Evolutionary conservation across 2,888 invertebrate species (phyloP).

Genomic region (Bruchidius siliquastri): DNA sequence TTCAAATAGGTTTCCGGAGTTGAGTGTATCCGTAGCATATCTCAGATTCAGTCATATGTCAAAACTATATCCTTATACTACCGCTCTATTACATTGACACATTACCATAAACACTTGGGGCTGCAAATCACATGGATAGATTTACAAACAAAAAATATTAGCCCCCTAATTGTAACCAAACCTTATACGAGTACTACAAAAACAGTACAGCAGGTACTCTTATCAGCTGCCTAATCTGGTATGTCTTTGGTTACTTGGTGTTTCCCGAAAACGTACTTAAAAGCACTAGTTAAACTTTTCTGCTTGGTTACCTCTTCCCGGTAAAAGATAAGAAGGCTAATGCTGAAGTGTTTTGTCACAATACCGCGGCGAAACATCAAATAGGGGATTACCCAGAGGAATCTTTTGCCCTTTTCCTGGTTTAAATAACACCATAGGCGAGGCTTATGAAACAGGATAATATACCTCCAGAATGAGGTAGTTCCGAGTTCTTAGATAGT

Average conservation of each 20-base stretch:
- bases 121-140: neutral
- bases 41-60: too few species aligned
- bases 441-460: neutral
- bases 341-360: slow-evolving; percentile 19
- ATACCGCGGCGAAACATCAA: slow-evolving; percentile 18
- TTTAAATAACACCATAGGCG: neutral
- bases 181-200: neutral
- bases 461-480: neutral
- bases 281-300: slow-evolving; percentile 10
- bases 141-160: neutral
- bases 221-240: neutral
- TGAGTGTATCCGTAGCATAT: too few species aligned
- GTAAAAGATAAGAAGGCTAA: slow-evolving; percentile 15
- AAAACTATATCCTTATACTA: neutral
- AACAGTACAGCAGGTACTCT: neutral
- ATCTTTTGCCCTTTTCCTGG: neutral
- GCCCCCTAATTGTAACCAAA: neutral
- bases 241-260: neutral
- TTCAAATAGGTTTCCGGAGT: too few species aligned
- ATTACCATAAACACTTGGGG: neutral
- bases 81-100: neutral
- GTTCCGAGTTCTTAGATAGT: too few species aligned
- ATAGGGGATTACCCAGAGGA: slow-evolving; percentile 18
- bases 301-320: slow-evolving; percentile 25
- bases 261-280: neutral